Evolutionary conservation across 2,888 invertebrate genomes (phyloP).

Genomic region (Laothoe populi): DNA sequence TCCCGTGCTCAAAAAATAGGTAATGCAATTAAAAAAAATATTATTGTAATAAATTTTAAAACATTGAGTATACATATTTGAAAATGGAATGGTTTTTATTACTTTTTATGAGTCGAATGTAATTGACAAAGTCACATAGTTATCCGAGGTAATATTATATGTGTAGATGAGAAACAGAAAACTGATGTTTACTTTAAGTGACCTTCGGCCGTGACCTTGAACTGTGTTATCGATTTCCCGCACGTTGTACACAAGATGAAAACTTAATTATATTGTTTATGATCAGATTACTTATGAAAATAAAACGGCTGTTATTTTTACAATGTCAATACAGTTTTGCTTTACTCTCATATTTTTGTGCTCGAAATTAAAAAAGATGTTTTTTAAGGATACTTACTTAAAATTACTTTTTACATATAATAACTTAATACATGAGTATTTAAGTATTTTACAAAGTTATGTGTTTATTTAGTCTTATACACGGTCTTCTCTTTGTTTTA

Average conservation of each 20-base stretch:
- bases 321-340: neutral
- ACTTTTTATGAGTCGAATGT: neutral
- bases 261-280: slow-evolving; percentile 2
- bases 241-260: neutral
- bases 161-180: neutral
- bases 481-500: no score
- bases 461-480: no score
- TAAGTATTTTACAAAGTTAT: no score
- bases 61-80: no score
- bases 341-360: neutral
- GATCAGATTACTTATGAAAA: neutral
- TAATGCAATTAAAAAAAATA: no score
- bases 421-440: no score
- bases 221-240: slow-evolving; percentile 14
- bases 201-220: slow-evolving; percentile 10
- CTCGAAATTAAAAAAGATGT: no score
- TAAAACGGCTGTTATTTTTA: neutral
- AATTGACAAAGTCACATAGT: neutral
- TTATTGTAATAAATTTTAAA: no score
- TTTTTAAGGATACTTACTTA: no score
- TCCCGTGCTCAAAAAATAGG: no score
- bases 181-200: slow-evolving; percentile 16
- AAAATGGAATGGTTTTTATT: no score
- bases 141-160: neutral
- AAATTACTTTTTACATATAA: no score